A percentile compares a stretch with the other conserved stretches of the same genome.
Conservation (phyloP, 2,888 invertebrate genomes). For the Drosophila borborema region DNA sequence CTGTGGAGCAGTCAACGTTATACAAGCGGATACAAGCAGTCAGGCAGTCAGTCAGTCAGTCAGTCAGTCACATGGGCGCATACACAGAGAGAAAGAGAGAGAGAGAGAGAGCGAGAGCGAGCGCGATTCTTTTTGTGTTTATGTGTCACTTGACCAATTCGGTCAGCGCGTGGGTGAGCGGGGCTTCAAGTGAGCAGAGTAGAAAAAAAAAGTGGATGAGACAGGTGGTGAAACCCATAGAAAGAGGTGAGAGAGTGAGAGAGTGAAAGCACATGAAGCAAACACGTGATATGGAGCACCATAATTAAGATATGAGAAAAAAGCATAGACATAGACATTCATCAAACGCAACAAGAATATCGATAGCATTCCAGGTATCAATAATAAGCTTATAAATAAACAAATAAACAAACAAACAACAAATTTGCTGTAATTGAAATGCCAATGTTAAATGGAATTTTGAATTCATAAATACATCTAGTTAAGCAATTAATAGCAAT, state of each 20-base stretch:
- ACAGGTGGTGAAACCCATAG: not conserved
- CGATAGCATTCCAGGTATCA: not conserved
- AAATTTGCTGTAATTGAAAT: not conserved
- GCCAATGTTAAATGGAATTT: not conserved
- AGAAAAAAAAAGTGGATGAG: not conserved
- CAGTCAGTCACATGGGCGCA: slow-evolving; percentile 40
- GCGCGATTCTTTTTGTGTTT: slow-evolving; percentile 16
- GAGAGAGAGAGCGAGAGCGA: not conserved
- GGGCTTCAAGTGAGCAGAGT: slow-evolving; percentile 9
- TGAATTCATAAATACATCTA: too few species aligned
- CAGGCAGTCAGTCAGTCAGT: slow-evolving; percentile 21
- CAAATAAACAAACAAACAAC: not conserved
- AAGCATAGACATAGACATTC: not conserved
- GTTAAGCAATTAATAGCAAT: not conserved
- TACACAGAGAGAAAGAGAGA: not conserved
- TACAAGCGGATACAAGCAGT: slow-evolving; percentile 27
- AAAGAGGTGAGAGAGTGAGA: slow-evolving; percentile 1
- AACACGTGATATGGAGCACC: slow-evolving; percentile 24
- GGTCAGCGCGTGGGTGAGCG: slow-evolving; percentile 39
- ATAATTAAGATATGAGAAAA: not conserved
- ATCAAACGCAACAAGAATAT: not conserved
- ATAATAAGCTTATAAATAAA: not conserved
- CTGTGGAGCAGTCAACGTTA: slow-evolving; percentile 17
- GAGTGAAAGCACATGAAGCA: slow-evolving; percentile 26
- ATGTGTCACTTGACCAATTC: slow-evolving; percentile 58